phyloP scores from a whole-genome alignment of 2,888 invertebrate genomes.

The Noctua pronuba region DNA sequence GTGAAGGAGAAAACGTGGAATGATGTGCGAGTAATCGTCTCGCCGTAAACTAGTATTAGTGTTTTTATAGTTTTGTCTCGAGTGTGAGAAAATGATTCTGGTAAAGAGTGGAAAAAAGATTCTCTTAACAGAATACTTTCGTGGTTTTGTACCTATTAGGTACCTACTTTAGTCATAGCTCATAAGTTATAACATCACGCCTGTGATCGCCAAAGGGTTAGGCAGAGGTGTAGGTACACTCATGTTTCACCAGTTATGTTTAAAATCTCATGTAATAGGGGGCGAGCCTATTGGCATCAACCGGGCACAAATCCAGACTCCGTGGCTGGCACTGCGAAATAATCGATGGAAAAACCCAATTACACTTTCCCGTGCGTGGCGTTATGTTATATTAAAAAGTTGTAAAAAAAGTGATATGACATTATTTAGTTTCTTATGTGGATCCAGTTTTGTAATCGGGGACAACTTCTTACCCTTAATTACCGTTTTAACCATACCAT shows the following conservation, averaged over 20 bases:
- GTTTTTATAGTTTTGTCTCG: slow-evolving; percentile 17
- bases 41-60: slow-evolving; percentile 32
- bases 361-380: too few relatives aligned
- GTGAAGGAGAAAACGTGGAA: slow-evolving; percentile 36
- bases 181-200: too few relatives aligned
- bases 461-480: neutral
- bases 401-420: neutral
- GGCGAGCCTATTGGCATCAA: too few relatives aligned
- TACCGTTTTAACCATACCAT: neutral
- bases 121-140: neutral
- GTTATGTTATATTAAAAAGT: neutral
- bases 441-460: neutral
- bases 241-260: too few relatives aligned
- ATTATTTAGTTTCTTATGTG: neutral
- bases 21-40: slow-evolving; percentile 26
- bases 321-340: too few relatives aligned
- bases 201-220: too few relatives aligned
- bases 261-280: too few relatives aligned
- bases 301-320: too few relatives aligned
- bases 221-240: too few relatives aligned
- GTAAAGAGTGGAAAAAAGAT: neutral
- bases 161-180: neutral
- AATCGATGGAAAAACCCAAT: too few relatives aligned
- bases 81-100: slow-evolving; percentile 30
- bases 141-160: neutral